A percentile compares a stretch with the other conserved stretches of the same genome.
These are phyloP conservation scores for Chloebia gouldiae DNA, from an alignment of 2,113 vertebrate species.

Conservation along the genomic window DNA sequence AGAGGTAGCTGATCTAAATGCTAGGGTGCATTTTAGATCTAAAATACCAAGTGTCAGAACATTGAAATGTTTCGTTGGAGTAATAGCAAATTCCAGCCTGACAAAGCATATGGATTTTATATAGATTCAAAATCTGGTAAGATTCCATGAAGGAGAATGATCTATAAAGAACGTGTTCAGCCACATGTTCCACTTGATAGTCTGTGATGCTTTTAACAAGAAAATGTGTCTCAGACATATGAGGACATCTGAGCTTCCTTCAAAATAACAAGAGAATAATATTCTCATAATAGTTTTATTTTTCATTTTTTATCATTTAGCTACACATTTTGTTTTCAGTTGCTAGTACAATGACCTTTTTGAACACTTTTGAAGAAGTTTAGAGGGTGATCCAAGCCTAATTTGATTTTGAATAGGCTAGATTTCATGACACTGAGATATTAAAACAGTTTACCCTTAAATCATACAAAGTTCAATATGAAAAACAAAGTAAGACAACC, in stretches of 20 bases:
- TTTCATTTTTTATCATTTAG: neutral
- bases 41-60: neutral
- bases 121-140: neutral
- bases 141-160: neutral
- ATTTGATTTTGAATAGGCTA: neutral
- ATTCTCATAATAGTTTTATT: neutral
- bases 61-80: neutral
- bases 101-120: neutral
- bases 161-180: neutral
- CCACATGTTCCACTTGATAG: rapidly evolving
- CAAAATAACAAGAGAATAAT: neutral
- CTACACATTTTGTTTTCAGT: neutral
- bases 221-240: neutral
- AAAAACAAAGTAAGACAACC: neutral
- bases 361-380: neutral
- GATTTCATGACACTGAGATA: neutral
- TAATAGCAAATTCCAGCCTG: neutral
- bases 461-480: neutral
- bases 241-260: neutral
- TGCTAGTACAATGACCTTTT: neutral
- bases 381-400: neutral
- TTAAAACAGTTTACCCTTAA: neutral
- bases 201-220: neutral
- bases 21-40: neutral
- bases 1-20: neutral